Evolutionary conservation across 2,888 invertebrate species (phyloP).

Genomic region (Lithophane semibrunnea): DNA sequence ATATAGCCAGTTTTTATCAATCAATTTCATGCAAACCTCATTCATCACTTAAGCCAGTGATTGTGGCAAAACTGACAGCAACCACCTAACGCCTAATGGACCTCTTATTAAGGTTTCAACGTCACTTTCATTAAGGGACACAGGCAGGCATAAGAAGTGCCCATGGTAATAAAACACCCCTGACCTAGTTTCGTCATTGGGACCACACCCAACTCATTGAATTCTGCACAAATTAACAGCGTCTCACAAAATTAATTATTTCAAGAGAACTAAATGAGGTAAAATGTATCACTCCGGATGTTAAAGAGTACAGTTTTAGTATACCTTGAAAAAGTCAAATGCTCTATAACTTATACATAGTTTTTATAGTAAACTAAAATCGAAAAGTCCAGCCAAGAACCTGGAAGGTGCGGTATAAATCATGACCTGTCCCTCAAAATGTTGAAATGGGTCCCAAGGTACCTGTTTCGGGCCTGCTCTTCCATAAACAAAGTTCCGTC

Average conservation of each 20-base stretch:
- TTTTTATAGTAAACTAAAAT: neutral
- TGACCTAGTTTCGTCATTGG: constrained; percentile 3
- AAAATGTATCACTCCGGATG: constrained; percentile 9
- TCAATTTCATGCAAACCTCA: neutral
- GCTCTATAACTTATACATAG: neutral
- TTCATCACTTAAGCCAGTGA: neutral
- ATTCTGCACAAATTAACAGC: constrained; percentile 53
- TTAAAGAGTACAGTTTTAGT: constrained; percentile 1
- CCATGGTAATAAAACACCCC: neutral
- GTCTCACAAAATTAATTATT: constrained; percentile 47
- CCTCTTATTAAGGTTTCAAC: neutral
- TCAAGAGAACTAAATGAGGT: constrained; percentile 36
- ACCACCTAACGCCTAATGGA: neutral
- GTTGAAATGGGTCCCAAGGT: neutral
- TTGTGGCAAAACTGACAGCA: neutral
- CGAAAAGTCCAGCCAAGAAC: neutral
- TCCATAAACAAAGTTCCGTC: neutral
- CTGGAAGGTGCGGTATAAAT: neutral
- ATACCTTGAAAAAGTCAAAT: neutral
- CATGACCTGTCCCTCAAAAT: neutral
- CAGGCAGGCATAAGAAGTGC: neutral
- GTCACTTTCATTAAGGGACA: neutral
- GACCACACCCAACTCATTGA: constrained; percentile 42
- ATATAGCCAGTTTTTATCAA: neutral
- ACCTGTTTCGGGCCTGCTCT: neutral